A percentile compares a stretch with the other conserved stretches of the same genome.
Conservation (phyloP, 2,113 vertebrate species). For the Otis tarda region DNA sequence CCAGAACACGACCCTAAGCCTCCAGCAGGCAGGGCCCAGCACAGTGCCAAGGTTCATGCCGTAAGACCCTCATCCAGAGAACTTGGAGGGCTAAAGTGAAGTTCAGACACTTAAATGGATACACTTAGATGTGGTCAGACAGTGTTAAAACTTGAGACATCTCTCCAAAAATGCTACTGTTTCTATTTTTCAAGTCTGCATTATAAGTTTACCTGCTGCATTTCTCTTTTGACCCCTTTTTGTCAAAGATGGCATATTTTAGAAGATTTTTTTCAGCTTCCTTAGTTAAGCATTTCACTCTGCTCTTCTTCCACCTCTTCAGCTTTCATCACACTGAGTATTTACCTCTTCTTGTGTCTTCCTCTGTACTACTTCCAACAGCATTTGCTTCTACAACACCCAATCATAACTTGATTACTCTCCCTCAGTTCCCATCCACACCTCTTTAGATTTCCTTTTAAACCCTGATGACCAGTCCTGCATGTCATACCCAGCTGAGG, state of each 20-base stretch:
- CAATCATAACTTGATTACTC: background rate
- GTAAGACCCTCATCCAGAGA: background rate
- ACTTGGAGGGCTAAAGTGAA: background rate
- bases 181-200: background rate
- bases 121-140: background rate
- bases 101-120: background rate
- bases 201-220: conserved; percentile 60
- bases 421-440: background rate
- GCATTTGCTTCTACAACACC: conserved; percentile 63
- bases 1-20: background rate
- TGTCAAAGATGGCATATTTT: conserved; percentile 57
- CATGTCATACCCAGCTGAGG: background rate
- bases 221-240: conserved; percentile 63
- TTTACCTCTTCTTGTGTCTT: conserved; percentile 62
- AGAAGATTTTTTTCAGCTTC: conserved; percentile 64
- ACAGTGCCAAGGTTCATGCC: background rate
- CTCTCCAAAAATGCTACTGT: background rate
- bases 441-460: background rate
- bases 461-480: background rate
- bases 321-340: conserved; percentile 56
- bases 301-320: conserved; percentile 64
- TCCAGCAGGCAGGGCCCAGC: background rate
- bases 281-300: conserved; percentile 49
- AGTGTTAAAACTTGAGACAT: background rate
- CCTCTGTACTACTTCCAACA: conserved; percentile 64